Evolutionary conservation across 2,113 vertebrate genomes (phyloP), one percentile per base, ranked within the genome.

Genomic region (Galbula dea): DNA sequence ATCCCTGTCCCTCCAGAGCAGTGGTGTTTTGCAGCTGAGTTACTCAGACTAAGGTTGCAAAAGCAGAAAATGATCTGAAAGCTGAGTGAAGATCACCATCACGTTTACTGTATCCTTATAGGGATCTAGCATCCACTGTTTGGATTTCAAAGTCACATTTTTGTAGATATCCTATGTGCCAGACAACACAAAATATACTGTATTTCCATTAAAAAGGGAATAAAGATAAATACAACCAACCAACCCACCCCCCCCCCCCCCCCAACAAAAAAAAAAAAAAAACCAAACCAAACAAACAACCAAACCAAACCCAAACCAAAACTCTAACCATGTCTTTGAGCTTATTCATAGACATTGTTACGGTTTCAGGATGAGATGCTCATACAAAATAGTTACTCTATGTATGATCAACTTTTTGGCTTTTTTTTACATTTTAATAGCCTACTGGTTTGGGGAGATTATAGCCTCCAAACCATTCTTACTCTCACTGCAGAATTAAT

Each of bases 261-360:
- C n/a, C n/a, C n/a, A n/a, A n/a, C n/a, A n/a, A n/a, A n/a, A n/a
- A n/a, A n/a, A n/a, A n/a, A n/a, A n/a, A n/a, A n/a, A n/a, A n/a
- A n/a, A n/a, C n/a, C n/a, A n/a, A n/a, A 43, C 15, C 11, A 43
- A 43, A 43, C 11, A 43, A 43, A 51, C 12, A n/a, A 52, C 51
- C 10, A 43, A 29, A 3, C 41, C 30, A 55, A 15, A 0, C 8
- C 19, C 2, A n/a, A n/a, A n/a, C 22, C 7, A 27, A 3, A 79
- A 81, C 17, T 11, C 11, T 11, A 69, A 41, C 7, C 7, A 18
- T 4, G 1, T 66, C 79, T 61, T 67, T 19, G 34, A 41, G 18
- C 4, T 71, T 43, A 67, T 34, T 48, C 2, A 36, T 41, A 20
- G 71, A 67, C 36, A 81, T 77, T 67, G 23, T 24, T 46, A 22